These are phyloP conservation scores for Theristicus caerulescens DNA, from an alignment of 2,113 vertebrate species.

Conservation along the genomic window DNA sequence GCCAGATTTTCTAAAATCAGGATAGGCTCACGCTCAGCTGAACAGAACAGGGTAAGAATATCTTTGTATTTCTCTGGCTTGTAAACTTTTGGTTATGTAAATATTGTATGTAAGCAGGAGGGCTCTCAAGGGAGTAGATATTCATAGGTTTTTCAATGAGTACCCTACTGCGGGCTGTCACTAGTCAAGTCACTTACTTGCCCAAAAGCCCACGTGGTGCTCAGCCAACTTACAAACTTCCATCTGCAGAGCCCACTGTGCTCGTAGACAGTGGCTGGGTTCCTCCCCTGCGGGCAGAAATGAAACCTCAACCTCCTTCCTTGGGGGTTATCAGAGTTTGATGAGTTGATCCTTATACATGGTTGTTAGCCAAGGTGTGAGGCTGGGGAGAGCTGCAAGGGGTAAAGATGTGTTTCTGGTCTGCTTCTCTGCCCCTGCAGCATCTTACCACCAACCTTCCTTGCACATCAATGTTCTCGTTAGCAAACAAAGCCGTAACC, in stretches of 20 bases:
- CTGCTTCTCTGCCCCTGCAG: neutral
- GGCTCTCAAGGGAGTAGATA: neutral
- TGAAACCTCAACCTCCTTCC: neutral
- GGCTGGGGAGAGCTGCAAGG: neutral
- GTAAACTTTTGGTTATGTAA: neutral
- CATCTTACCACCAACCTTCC: neutral
- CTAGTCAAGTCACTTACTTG: neutral
- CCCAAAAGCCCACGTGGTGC: neutral
- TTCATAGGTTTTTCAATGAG: neutral
- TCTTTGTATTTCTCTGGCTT: neutral
- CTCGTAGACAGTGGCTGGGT: neutral
- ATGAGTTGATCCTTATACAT: neutral
- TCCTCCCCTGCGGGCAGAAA: neutral
- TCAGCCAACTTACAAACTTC: neutral
- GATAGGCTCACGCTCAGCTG: neutral
- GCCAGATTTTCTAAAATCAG: neutral
- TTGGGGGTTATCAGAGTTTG: neutral
- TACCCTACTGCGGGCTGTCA: neutral
- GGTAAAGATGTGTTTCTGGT: neutral
- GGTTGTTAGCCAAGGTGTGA: neutral
- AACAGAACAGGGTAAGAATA: neutral
- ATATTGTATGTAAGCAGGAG: neutral
- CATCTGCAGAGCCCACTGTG: neutral
- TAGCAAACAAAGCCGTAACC: neutral
- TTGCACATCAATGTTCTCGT: neutral